Evolutionary conservation across 2,888 invertebrate genomes (phyloP), one percentile per base, ranked within the genome.

Genomic region (Agriopis marginaria): DNA sequence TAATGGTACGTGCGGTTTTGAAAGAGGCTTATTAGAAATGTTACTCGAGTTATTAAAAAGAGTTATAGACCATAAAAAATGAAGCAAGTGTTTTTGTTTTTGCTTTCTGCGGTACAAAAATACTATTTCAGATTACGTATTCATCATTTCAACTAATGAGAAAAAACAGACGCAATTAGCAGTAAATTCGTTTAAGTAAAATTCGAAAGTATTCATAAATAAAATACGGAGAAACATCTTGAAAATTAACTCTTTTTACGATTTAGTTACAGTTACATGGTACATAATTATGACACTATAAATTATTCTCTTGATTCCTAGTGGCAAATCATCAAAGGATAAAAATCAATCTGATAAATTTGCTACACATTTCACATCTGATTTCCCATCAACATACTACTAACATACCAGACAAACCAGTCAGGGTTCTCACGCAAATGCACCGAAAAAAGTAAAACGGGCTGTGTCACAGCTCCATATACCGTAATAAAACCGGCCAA

Each of bases 351-450:
- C 58, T 70, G 75, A 74, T 74, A 70, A 63, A 63, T 71, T 56
- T 63, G 63, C 32, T 44, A 63, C 51, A 64, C 61, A 69, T 69
- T 56, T 68, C 72, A 61, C 69, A 70, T 74, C 68, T 72, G 59
- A 70, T 68, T 68, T 71, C 67, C 50, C 68, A 71, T 60, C 70
- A 54, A 71, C 62, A 55, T 61, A 68, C 68, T 64, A 66, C n/a
- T n/a, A n/a, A n/a, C n/a, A n/a, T n/a, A n/a, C 73, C 54, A 39
- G 58, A 64, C 23, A 68, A 74, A 75, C 77, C 70, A 45, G 75
- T 77, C 72, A n/a, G 42, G 51, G 65, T 77, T 75, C 76, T 67
- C 75, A 75, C 77, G 74, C 66, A 56, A 70, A 69, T 70, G 63
- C 42, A 69, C 53, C 56, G 12, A 70, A 58, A 56, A 61, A 68